A percentile compares a stretch with the other conserved stretches of the same genome.
Evolutionary conservation across 2,888 invertebrate species (phyloP).

Genomic region (Tenthredo notha): DNA sequence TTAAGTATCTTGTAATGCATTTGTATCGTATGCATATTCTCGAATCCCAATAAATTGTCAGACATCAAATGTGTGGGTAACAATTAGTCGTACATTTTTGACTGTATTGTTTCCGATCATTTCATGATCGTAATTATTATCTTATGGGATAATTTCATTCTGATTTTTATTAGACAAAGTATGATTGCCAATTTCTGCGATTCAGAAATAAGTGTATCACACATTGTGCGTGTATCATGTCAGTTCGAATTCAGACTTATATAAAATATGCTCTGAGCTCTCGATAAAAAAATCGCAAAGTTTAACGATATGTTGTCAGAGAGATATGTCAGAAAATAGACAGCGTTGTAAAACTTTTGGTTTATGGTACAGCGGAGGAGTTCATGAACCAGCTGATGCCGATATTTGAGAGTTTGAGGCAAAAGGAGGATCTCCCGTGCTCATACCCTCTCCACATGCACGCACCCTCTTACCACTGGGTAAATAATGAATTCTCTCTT

Average conservation of each 20-base stretch:
- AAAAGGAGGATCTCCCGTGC: conserved; percentile 94
- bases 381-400: conserved; percentile 97
- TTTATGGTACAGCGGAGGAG: conserved; percentile 89
- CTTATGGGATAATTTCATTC: neutral
- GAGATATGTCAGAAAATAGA: conserved; percentile 26
- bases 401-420: conserved; percentile 95
- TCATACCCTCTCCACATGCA: conserved; percentile 94
- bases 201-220: conserved; percentile 30
- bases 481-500: conserved; percentile 79
- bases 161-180: neutral
- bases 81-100: neutral
- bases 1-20: neutral
- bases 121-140: neutral
- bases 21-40: neutral
- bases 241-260: conserved; percentile 4
- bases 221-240: conserved; percentile 1
- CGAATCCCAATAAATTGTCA: conserved; percentile 13
- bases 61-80: neutral
- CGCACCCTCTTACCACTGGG: conserved; percentile 88
- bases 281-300: conserved; percentile 19
- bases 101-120: neutral
- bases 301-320: conserved; percentile 7
- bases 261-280: neutral
- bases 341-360: conserved; percentile 60
- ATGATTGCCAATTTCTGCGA: conserved; percentile 25